Evolutionary conservation across 2,888 invertebrate species (phyloP).

Genomic region (Euzophera pinguis): DNA sequence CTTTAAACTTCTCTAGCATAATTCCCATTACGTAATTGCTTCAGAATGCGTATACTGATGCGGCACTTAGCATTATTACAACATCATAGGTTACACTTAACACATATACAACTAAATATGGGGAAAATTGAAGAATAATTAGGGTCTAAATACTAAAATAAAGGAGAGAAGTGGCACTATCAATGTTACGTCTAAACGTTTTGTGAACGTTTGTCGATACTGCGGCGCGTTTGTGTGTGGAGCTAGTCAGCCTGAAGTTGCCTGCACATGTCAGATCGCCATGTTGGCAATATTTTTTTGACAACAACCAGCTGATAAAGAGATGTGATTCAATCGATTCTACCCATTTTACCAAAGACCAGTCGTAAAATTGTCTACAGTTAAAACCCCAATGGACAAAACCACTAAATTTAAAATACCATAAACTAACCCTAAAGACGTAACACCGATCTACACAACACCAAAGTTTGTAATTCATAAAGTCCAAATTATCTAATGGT

Average conservation of each 20-base stretch:
- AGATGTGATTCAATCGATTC: conserved; percentile 26
- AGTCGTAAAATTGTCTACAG: too few relatives aligned
- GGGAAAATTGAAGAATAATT: conserved; percentile 51
- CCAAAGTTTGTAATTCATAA: too few relatives aligned
- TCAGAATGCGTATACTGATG: conserved; percentile 65
- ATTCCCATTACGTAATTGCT: conserved; percentile 80
- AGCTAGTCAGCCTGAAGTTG: conserved; percentile 63
- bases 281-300: conserved; percentile 63
- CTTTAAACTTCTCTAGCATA: conserved; percentile 79
- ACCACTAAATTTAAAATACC: too few relatives aligned
- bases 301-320: conserved; percentile 74
- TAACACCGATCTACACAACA: too few relatives aligned
- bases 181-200: conserved; percentile 74
- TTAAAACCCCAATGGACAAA: too few relatives aligned
- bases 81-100: conserved; percentile 68
- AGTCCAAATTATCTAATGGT: too few relatives aligned
- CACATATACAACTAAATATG: conserved; percentile 71
- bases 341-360: too few relatives aligned
- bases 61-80: conserved; percentile 69
- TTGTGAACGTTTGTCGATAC: conserved; percentile 78
- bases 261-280: conserved; percentile 38
- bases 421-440: too few relatives aligned
- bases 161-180: conserved; percentile 71
- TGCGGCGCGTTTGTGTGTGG: conserved; percentile 60
- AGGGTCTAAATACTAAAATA: conserved; percentile 70